Evolutionary conservation across 2,888 invertebrate species (phyloP), one percentile per base, ranked within the genome.

Genomic region (Timandra comae): DNA sequence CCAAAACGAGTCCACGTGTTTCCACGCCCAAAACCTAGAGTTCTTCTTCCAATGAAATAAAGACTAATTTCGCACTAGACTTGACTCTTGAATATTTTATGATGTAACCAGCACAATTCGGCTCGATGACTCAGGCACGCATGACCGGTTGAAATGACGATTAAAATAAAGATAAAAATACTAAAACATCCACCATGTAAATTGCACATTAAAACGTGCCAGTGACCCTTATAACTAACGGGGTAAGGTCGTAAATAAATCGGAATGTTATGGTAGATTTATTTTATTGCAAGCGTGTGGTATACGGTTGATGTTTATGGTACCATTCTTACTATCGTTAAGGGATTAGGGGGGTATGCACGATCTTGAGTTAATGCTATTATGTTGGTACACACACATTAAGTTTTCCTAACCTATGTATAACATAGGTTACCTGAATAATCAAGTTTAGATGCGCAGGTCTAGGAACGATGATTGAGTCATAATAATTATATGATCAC

Each of bases 161-260:
- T 57, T 52, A 50, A 52, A 49, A 46, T 35, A 37, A 47, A 56
- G 53, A 55, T 63, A 60, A 56, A 61, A 59, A 57, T 62, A 57
- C 53, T 33, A 43, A 46, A 45, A 49, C 43, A 44, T 46, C 52
- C 48, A 53, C 53, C 46, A 56, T 58, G 56, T 48, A 46, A 49
- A 49, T 45, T 35, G 36, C 42, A 29, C 43, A 40, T 46, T 40
- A 48, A 40, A 36, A 34, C 24, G 24, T 24, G 11, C 10, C 7
- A 25, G 33, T 16, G 36, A 38, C 28, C 43, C 38, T 35, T 49
- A 43, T 41, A 38, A 6, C 26, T 38, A 37, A 43, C 38, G 36
- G 27, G 27, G 25, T 39, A 46, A 35, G 27, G 42, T 41, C 38
- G 49, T 49, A 38, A 42, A 43, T 43, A 30, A 38, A 30, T 33